These are phyloP conservation scores for Tineola bisselliella DNA, from an alignment of 2,888 invertebrate species.

Conservation along the genomic window DNA sequence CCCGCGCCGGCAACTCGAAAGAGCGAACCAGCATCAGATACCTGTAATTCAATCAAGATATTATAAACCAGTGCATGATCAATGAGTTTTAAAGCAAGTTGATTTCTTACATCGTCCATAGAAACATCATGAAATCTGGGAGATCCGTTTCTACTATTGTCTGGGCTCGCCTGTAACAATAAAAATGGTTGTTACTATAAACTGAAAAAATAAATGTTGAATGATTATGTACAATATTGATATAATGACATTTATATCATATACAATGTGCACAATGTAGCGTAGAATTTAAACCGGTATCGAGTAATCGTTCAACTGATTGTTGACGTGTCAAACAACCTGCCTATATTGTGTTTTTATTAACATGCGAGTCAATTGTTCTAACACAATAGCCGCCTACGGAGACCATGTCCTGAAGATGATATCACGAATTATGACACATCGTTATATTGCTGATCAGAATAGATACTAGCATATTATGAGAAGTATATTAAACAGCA, in stretches of 20 bases:
- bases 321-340: neutral
- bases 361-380: constrained; percentile 46
- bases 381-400: constrained; percentile 49
- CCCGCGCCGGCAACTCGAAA: constrained; percentile 70
- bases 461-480: neutral
- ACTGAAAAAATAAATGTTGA: neutral
- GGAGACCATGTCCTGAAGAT: constrained; percentile 36
- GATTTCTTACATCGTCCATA: constrained; percentile 59
- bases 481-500: neutral
- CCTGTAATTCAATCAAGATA: constrained; percentile 30
- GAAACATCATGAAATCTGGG: constrained; percentile 60
- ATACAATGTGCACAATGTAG: neutral
- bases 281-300: neutral
- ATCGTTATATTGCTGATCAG: constrained; percentile 1
- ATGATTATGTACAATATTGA: neutral
- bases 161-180: constrained; percentile 62
- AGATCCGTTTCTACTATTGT: constrained; percentile 61
- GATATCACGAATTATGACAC: constrained; percentile 34
- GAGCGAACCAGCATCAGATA: constrained; percentile 54
- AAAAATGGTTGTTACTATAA: neutral
- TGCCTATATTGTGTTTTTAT: constrained; percentile 25
- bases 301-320: neutral
- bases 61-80: neutral
- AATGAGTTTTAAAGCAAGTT: neutral
- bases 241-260: neutral